Conservation (phyloP, 2,888 invertebrate genomes). For the Synergus gifuensis region DNA sequence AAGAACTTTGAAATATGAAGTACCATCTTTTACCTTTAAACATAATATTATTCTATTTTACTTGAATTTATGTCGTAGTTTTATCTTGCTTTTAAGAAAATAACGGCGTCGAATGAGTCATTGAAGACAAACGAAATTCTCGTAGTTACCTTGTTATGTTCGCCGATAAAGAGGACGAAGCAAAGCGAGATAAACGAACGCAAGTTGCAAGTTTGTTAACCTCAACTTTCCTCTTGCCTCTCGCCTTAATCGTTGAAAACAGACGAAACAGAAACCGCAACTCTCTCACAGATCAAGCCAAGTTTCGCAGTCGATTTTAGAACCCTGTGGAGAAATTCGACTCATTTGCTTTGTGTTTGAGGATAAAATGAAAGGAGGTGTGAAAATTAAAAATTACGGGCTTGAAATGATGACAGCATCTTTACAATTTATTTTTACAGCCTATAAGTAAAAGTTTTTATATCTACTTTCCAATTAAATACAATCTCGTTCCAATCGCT, state of each 20-base stretch:
- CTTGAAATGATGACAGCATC: no score
- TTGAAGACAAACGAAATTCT: conserved; percentile 25
- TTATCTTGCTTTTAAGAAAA: conserved; percentile 45
- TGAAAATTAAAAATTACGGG: no score
- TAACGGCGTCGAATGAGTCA: conserved; percentile 42
- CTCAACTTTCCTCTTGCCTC: conserved; percentile 52
- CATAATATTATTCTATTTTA: conserved; percentile 42
- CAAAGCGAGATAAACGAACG: conserved; percentile 57
- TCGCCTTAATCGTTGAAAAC: conserved; percentile 43
- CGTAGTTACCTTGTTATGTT: conserved; percentile 35
- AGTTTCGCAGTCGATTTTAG: not conserved
- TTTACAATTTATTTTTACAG: no score
- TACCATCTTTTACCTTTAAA: not conserved
- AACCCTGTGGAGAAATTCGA: not conserved
- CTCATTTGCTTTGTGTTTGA: not conserved
- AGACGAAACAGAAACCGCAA: conserved; percentile 27
- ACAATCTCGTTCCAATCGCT: not conserved
- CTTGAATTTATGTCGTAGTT: conserved; percentile 45
- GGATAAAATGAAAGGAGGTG: not conserved
- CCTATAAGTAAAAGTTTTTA: not conserved
- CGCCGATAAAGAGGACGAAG: conserved; percentile 46
- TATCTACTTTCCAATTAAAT: not conserved
- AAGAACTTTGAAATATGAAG: not conserved
- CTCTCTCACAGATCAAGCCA: not conserved
- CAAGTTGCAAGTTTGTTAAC: conserved; percentile 55